Base-by-base conservation (phyloP, 2,113 vertebrate genomes). In the Rhegmatorhina hoffmannsi region DNA sequence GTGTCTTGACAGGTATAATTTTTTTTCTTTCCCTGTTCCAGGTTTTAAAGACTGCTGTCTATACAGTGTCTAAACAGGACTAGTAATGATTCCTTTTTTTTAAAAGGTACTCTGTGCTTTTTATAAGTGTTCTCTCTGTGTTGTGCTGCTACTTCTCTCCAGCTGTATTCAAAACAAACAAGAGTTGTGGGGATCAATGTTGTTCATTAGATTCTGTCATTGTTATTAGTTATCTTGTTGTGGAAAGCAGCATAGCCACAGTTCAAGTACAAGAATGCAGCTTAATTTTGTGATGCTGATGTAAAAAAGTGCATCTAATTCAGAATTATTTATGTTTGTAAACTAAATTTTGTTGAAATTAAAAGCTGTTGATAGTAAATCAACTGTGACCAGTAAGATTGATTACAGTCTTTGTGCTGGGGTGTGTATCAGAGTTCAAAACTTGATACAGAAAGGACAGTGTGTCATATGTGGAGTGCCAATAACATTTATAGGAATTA, bases 341-440 rank as follows among this genome's bases (percentile, higher is more conserved):
- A 86, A 92, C 36, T 50, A 46, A 36, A n/a, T 29, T 78, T 80
- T 3, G 28, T 44, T 84, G 55, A 79, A 67, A 82, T 91, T 76
- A 87, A 93, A 96, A 84, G 29, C 40, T 93, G 74, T 29, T 94
- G 38, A 49, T 83, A 64, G 55, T 82, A 82, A 76, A 68, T 81
- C 20, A 85, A 9, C 24, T 73, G 24, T 64, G 49, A 76, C 33
- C 9, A 13, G 18, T 47, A 60, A 81, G 5, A 68, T 34, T 68
- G 24, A 67, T 87, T 87, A 50, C 21, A 84, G 56, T 46, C 18
- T 70, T 70, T 11, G 7, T 78, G 20, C 18, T 60, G 15, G 40
- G 4, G 1, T 62, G 31, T 52, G 11, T 60, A 28, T 46, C 43
- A 81, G 44, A 58, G n/a, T 5, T 63, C 47, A 19, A 40, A 62